phyloP scores from a whole-genome alignment of 1,140 invertebrate species.

The Potamilus streckersoni region DNA sequence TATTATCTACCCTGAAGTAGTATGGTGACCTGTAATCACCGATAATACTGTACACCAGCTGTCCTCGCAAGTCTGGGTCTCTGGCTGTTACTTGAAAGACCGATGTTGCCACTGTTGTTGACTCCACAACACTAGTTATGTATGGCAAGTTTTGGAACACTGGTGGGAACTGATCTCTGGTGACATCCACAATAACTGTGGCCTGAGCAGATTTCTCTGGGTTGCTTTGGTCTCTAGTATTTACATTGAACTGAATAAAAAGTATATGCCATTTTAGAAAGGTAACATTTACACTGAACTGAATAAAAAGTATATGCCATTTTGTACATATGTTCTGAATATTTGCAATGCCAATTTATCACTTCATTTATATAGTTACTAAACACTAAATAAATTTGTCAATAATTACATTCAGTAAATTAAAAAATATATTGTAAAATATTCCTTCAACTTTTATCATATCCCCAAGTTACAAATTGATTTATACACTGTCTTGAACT shows the following conservation, averaged over 20 bases:
- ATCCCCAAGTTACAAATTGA: too few relatives aligned
- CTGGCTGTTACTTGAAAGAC: slow-evolving; percentile 43
- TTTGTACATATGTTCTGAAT: too few relatives aligned
- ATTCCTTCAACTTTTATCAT: too few relatives aligned
- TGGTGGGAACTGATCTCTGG: slow-evolving; percentile 36
- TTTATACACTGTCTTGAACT: too few relatives aligned
- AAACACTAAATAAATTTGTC: too few relatives aligned
- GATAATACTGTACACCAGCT: slow-evolving; percentile 32
- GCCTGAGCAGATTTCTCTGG: slow-evolving; percentile 11
- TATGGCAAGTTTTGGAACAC: slow-evolving; percentile 44
- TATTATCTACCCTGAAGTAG: slow-evolving; percentile 41
- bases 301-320: not conserved
- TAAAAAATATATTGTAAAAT: too few relatives aligned
- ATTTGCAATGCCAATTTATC: too few relatives aligned
- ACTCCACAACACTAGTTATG: slow-evolving; percentile 31
- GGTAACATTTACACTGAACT: slow-evolving; percentile 36
- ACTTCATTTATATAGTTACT: too few relatives aligned
- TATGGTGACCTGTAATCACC: slow-evolving; percentile 43
- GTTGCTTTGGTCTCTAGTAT: slow-evolving; percentile 31
- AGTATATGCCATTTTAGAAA: not conserved
- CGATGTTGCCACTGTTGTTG: slow-evolving; percentile 25
- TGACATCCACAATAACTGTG: slow-evolving; percentile 29
- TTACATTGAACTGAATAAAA: slow-evolving; percentile 35
- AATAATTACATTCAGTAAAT: too few relatives aligned
- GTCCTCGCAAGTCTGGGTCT: slow-evolving; percentile 70